These are phyloP conservation scores for Bovichtus variegatus DNA, from an alignment of 2,797 vertebrate genomes.

Conservation along the genomic window DNA sequence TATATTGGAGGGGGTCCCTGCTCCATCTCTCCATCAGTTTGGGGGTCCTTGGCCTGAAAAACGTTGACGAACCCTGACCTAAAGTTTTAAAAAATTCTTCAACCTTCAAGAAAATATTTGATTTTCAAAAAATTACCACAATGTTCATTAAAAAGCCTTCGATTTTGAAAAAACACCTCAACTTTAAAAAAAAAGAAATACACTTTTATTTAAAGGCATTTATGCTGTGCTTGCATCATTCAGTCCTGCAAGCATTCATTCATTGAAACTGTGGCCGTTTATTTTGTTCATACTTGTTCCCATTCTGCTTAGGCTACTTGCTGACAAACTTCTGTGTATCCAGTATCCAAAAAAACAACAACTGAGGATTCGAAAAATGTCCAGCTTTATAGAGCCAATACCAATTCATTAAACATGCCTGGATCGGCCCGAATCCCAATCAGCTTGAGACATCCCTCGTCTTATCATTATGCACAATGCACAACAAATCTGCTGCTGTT, in stretches of 20 bases:
- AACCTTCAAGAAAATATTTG: no score
- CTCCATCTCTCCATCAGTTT: no score
- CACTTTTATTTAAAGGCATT: not conserved
- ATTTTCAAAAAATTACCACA: no score
- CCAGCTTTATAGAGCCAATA: not conserved
- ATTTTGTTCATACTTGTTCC: not conserved
- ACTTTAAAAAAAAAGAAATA: no score
- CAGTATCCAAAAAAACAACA: not conserved
- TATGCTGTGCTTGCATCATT: not conserved
- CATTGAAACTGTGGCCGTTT: slow-evolving; percentile 2
- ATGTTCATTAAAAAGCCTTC: no score
- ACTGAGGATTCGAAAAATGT: not conserved
- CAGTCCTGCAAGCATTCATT: not conserved
- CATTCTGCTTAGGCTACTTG: not conserved
- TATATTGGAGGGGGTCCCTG: no score
- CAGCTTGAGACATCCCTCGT: not conserved
- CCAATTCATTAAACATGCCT: no score
- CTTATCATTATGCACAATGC: not conserved
- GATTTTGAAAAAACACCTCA: no score
- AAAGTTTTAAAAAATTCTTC: no score
- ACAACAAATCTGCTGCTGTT: not conserved
- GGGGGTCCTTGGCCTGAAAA: no score
- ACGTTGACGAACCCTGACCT: no score
- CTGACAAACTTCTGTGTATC: not conserved
- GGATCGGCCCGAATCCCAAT: no score